A percentile compares a stretch with the other conserved stretches of the same genome.
These are phyloP conservation scores for Monoplex corrugatus DNA, from an alignment of 2,888 invertebrate genomes.

Conservation along the genomic window DNA sequence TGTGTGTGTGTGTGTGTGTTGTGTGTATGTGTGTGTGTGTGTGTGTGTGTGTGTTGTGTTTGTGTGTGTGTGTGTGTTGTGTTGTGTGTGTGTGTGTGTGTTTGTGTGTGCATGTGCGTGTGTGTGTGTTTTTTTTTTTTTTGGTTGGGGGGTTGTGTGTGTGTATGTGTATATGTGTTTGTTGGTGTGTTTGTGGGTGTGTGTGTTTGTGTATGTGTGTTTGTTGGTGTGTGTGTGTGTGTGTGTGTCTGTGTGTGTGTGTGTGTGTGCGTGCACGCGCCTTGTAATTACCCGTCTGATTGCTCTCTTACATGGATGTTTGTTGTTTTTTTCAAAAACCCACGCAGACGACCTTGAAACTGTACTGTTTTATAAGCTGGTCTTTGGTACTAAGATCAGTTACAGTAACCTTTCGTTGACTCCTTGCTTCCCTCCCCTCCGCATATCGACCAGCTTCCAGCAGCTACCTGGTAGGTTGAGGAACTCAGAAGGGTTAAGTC, in stretches of 20 bases:
- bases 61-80: too few relatives aligned
- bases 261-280: too few relatives aligned
- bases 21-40: slow-evolving; percentile 22
- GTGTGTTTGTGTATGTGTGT: background rate
- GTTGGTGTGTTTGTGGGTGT: background rate
- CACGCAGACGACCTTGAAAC: too few relatives aligned
- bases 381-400: too few relatives aligned
- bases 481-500: too few relatives aligned
- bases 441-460: too few relatives aligned
- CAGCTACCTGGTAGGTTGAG: too few relatives aligned
- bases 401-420: too few relatives aligned
- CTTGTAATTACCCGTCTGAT: background rate
- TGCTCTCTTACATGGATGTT: background rate
- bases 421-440: too few relatives aligned
- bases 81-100: background rate
- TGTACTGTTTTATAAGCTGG: too few relatives aligned
- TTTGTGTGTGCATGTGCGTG: background rate
- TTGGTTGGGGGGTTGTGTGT: background rate
- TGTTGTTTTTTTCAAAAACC: background rate
- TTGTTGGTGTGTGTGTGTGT: background rate
- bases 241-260: background rate
- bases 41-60: background rate
- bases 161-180: background rate
- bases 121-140: background rate
- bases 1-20: background rate